Percentiles rank a stretch among this genome's conserved stretches.
phyloP scores from a whole-genome alignment of 2,797 vertebrate genomes.

The Graptemys geographica region DNA sequence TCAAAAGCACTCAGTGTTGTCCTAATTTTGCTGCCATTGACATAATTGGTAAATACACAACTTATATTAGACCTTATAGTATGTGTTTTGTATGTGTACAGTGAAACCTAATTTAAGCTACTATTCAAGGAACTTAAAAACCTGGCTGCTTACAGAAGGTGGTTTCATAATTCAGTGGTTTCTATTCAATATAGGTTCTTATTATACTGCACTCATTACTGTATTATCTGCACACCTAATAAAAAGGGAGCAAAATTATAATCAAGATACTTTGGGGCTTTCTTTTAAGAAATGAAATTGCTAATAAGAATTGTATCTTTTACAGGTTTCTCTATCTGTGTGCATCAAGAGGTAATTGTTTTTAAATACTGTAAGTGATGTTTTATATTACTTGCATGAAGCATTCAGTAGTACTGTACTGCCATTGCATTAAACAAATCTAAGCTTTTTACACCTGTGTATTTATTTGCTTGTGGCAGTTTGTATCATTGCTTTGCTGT shows the following conservation, averaged over 20 bases:
- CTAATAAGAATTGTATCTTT: background rate
- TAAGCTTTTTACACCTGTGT: background rate
- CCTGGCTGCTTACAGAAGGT: background rate
- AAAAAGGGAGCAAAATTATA: background rate
- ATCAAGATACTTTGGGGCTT: background rate
- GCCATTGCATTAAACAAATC: background rate
- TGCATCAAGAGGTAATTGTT: background rate
- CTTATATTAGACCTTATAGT: background rate
- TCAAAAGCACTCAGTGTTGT: background rate
- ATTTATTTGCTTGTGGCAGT: background rate
- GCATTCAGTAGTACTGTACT: background rate
- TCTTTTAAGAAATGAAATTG: background rate
- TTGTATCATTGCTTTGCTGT: background rate
- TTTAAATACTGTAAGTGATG: background rate
- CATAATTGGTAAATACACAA: background rate
- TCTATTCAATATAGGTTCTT: background rate
- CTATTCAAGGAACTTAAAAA: background rate
- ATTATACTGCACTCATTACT: background rate
- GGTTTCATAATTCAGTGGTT: background rate
- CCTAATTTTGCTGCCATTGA: background rate
- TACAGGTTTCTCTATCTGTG: background rate
- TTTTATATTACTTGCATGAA: background rate
- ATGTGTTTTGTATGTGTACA: background rate
- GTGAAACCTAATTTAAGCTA: background rate
- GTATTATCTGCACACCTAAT: background rate